Percentiles rank a stretch among this genome's conserved stretches.
Conservation (phyloP, 2,888 invertebrate genomes). For the Galerucella nymphaeae region DNA sequence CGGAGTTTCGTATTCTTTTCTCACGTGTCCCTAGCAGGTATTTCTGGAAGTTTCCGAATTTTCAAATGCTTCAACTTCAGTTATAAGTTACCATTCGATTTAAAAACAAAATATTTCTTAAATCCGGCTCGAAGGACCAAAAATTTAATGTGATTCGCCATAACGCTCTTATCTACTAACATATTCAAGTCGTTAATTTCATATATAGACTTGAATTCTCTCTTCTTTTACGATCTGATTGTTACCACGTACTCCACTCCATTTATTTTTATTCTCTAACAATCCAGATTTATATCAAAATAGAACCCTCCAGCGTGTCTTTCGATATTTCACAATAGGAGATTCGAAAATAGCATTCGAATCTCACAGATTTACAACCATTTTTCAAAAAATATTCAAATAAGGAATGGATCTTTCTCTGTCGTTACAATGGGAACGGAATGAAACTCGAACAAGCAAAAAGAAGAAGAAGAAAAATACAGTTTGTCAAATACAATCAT, state of each 20-base stretch:
- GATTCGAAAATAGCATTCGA: not conserved
- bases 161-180: no score
- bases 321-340: not conserved
- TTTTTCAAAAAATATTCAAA: not conserved
- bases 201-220: not conserved
- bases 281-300: not conserved
- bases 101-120: no score
- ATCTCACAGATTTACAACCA: not conserved
- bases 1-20: not conserved
- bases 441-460: slow-evolving; percentile 8
- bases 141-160: no score
- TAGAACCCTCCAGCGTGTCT: not conserved
- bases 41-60: not conserved
- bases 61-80: no score
- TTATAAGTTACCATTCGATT: no score
- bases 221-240: not conserved
- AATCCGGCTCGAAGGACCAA: no score
- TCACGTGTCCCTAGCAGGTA: not conserved
- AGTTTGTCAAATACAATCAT: slow-evolving; percentile 25
- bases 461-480: not conserved
- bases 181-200: no score
- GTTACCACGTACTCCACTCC: not conserved
- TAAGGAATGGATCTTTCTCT: not conserved
- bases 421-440: slow-evolving; percentile 10
- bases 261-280: not conserved